Percentiles rank a stretch among this genome's conserved stretches.
These are phyloP conservation scores for Stomorhina lunata DNA, from an alignment of 2,888 invertebrate species.

Conservation along the genomic window DNA sequence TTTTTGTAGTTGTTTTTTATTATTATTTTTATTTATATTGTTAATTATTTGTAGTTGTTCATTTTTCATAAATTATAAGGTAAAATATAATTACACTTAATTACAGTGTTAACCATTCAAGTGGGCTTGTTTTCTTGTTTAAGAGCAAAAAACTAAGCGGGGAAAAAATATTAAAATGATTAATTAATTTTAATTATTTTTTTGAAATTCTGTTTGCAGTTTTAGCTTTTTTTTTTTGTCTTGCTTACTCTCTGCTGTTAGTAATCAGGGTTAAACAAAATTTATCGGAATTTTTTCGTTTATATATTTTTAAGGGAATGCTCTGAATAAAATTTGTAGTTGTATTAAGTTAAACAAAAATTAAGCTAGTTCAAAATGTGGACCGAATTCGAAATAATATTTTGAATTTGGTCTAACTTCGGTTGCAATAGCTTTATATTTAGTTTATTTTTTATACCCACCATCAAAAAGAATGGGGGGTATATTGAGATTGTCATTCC, in stretches of 20 bases:
- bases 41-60: constrained; percentile 58
- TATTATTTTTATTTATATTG: constrained; percentile 51
- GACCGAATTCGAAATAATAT: too few relatives aligned
- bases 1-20: not conserved
- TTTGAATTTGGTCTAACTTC: too few relatives aligned
- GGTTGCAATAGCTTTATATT: too few relatives aligned
- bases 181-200: constrained; percentile 53
- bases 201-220: not conserved
- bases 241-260: not conserved
- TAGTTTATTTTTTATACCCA: too few relatives aligned
- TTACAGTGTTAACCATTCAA: constrained; percentile 57
- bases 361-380: too few relatives aligned
- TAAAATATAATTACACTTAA: constrained; percentile 64
- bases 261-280: constrained; percentile 26
- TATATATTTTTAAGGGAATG: not conserved
- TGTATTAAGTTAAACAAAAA: too few relatives aligned
- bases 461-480: too few relatives aligned
- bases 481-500: too few relatives aligned
- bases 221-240: not conserved
- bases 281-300: not conserved
- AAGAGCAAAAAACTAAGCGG: too few relatives aligned
- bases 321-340: too few relatives aligned
- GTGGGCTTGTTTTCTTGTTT: constrained; percentile 57
- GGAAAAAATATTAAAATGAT: constrained; percentile 53
- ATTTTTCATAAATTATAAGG: constrained; percentile 57